phyloP scores from a whole-genome alignment of 1,140 invertebrate species.

The Lepidurus arcticus region DNA sequence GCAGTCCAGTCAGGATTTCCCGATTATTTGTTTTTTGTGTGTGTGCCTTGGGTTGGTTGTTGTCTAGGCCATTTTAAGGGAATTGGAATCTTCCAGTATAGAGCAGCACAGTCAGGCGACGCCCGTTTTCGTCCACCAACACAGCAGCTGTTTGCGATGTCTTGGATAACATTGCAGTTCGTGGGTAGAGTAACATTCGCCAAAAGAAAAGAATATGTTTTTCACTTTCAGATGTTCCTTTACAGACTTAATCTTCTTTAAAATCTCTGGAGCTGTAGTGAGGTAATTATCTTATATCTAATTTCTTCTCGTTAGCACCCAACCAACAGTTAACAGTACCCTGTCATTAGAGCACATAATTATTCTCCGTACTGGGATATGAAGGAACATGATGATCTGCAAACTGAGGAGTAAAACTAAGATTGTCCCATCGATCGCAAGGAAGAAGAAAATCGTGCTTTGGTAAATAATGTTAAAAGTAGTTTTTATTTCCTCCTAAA shows the following conservation, averaged over 20 bases:
- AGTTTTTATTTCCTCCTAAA: too few relatives aligned
- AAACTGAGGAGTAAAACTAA: too few relatives aligned
- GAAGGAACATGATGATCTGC: too few relatives aligned
- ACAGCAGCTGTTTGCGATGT: not conserved
- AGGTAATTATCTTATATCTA: not conserved
- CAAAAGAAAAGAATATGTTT: not conserved
- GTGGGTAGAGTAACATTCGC: constrained; percentile 4
- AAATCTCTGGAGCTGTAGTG: not conserved
- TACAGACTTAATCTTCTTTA: not conserved
- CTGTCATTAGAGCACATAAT: not conserved
- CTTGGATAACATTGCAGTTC: not conserved
- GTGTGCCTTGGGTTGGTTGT: not conserved
- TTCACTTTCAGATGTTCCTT: not conserved
- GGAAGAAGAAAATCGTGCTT: too few relatives aligned
- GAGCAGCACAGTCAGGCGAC: not conserved
- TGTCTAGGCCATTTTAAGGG: not conserved
- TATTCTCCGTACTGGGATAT: too few relatives aligned
- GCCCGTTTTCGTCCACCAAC: not conserved
- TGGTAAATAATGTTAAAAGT: too few relatives aligned
- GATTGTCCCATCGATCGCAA: too few relatives aligned
- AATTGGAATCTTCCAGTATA: not conserved
- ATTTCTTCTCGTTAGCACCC: not conserved
- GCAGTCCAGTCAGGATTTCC: not conserved
- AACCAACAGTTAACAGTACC: not conserved
- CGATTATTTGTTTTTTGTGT: not conserved